These are phyloP conservation scores for Drosophila macrospina DNA, from an alignment of 2,888 invertebrate species.

Conservation along the genomic window DNA sequence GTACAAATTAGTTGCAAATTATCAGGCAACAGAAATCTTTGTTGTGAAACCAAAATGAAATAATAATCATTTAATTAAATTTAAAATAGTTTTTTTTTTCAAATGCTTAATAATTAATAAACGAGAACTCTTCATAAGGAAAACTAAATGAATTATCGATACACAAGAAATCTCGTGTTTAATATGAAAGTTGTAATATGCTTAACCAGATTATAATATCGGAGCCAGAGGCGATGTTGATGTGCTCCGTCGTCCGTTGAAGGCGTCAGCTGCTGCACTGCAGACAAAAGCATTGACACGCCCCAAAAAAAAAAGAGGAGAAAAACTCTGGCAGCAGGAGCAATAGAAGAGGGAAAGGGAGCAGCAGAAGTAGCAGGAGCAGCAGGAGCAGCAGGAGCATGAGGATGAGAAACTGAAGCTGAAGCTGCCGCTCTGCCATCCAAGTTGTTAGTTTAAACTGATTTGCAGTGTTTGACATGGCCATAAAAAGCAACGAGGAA, in stretches of 20 bases:
- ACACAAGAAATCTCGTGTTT: not conserved
- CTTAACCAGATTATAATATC: not conserved
- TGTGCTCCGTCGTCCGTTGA: slow-evolving; percentile 23
- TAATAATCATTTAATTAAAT: not conserved
- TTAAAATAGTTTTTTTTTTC: too few relatives aligned
- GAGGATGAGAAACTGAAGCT: not conserved
- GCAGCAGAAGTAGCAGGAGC: not conserved
- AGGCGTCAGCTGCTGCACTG: slow-evolving; percentile 70
- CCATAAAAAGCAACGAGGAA: slow-evolving; percentile 75
- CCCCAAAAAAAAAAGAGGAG: too few relatives aligned
- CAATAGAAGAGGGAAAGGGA: not conserved
- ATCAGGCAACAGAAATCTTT: too few relatives aligned
- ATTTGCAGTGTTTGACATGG: slow-evolving; percentile 81
- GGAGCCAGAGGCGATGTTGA: slow-evolving; percentile 2
- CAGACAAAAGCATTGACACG: slow-evolving; percentile 67
- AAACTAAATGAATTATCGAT: not conserved
- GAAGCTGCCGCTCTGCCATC: not conserved
- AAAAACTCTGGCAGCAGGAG: slow-evolving; percentile 18
- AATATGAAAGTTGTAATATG: not conserved
- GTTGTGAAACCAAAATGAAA: too few relatives aligned
- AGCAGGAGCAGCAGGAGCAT: not conserved
- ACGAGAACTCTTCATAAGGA: not conserved
- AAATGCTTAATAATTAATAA: too few relatives aligned
- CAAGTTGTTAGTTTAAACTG: slow-evolving; percentile 78
- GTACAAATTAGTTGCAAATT: too few relatives aligned